Evolutionary conservation across 2,113 vertebrate species (phyloP), one percentile per base, ranked within the genome.

Genomic region (Sapayoa aenigma): DNA sequence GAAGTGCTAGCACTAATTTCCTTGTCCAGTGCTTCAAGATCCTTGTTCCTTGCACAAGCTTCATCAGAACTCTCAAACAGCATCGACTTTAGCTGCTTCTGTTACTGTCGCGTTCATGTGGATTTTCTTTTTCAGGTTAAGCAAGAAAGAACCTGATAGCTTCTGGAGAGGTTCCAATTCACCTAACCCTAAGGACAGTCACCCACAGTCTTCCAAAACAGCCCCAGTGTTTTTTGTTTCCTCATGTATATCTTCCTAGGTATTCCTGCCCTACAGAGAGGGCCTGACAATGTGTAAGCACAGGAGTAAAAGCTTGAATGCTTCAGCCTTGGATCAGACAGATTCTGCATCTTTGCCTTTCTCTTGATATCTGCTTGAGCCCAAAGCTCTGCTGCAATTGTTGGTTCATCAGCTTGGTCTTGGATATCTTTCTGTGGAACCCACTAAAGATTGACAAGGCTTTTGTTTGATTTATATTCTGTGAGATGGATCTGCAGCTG

Each of bases 91-190:
- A 49, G 35, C 50, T 69, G 31, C 55, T 74, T 65, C 9, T 75
- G 60, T 63, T 0, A 0, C 73, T 77, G 20, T 46, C 3, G 0
- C 44, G 5, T 72, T 87, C 53, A 28, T 87, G 35, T 78, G 60
- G 47, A 16, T 81, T 87, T 74, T 73, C 11, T 42, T 63, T 62
- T 50, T 84, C 49, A 39, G 27, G 1, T 71, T 72, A 75, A n/a
- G 56, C 25, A 72, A 41, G 35, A 63, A 91, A 50, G 37, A 68
- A 27, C 33, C 52, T 68, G 14, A 11, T 16, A 52, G 8, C 49
- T 92, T 69, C 35, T 6, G 14, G 16, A 44, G 69, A 78, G 14
- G 3, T 89, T 95, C 46, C 24, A 53, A 4, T 53, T 74, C 5
- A 2, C 69, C 12, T 87, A n/a, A 52, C 35, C 21, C 13, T 69